These are phyloP conservation scores for Prosapia bicincta DNA, from an alignment of 2,888 invertebrate genomes.

Conservation along the genomic window DNA sequence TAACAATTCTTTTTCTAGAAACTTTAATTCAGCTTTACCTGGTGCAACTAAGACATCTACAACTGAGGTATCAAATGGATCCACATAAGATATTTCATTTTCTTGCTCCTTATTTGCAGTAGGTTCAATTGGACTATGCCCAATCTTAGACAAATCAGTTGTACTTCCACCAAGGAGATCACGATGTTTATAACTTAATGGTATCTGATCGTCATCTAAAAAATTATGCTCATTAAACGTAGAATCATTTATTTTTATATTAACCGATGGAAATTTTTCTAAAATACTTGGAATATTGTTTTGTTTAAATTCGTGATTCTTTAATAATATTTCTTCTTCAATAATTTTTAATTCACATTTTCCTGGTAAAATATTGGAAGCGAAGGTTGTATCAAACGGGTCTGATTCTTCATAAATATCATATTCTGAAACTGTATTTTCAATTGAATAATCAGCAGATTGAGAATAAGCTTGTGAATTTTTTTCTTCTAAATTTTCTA, in stretches of 20 bases:
- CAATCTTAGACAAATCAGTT: conserved; percentile 67
- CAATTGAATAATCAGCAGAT: background rate
- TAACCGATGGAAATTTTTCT: conserved; percentile 7
- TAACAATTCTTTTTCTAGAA: conserved; percentile 72
- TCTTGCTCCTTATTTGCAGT: conserved; percentile 44
- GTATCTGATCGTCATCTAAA: conserved; percentile 29
- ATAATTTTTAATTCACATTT: conserved; percentile 57
- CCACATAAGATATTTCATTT: conserved; percentile 50
- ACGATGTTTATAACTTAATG: conserved; percentile 46
- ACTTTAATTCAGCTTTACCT: conserved; percentile 73
- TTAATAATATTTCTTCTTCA: conserved; percentile 54
- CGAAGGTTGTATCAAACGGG: conserved; percentile 84
- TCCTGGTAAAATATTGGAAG: conserved; percentile 67
- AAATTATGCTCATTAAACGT: conserved; percentile 27
- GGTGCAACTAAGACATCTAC: conserved; percentile 68
- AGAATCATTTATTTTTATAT: conserved; percentile 13
- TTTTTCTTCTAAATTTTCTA: background rate
- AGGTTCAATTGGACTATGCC: conserved; percentile 65
- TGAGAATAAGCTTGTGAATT: background rate
- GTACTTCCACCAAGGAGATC: conserved; percentile 74
- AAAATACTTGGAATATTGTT: conserved; percentile 1
- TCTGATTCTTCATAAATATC: conserved; percentile 59
- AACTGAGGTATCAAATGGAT: conserved; percentile 84
- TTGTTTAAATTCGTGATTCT: conserved; percentile 39
- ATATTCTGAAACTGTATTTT: conserved; percentile 45